A percentile compares a stretch with the other conserved stretches of the same genome.
phyloP scores from a whole-genome alignment of 2,113 vertebrate species.

The Poecile atricapillus region DNA sequence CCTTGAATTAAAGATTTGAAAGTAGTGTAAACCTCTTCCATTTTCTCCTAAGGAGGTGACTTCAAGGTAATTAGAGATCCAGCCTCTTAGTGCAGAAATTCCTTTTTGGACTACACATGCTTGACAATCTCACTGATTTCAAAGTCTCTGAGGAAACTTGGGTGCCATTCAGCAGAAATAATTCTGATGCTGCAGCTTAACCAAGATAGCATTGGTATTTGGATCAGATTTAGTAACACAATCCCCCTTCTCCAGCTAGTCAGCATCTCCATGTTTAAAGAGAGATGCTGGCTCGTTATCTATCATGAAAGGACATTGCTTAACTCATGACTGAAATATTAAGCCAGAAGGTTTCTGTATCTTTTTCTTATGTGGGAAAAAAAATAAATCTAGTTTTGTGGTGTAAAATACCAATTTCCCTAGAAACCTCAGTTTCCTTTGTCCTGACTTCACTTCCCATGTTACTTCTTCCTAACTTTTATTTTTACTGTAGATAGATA shows the following conservation, averaged over 20 bases:
- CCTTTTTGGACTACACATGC: neutral
- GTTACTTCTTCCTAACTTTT: neutral
- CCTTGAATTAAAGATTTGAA: neutral
- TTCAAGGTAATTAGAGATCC: neutral
- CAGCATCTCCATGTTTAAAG: slow-evolving; percentile 3
- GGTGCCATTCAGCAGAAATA: neutral
- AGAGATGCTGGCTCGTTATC: neutral
- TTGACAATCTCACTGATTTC: neutral
- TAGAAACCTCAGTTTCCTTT: neutral
- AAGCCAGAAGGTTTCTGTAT: neutral
- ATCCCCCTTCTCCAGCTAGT: neutral
- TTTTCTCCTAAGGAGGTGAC: neutral
- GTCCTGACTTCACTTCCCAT: neutral
- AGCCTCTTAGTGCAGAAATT: neutral
- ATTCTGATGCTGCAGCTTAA: slow-evolving; percentile 2
- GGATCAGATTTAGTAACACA: slow-evolving; percentile 2
- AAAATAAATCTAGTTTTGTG: neutral
- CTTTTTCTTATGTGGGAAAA: neutral
- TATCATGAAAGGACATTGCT: neutral
- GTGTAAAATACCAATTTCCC: neutral
- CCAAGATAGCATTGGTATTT: neutral
- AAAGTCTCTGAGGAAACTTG: neutral
- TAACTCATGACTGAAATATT: neutral
- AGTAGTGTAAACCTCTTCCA: neutral
- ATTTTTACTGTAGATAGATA: neutral